Conservation (phyloP, 1,140 invertebrate genomes). For the Polyergus mexicanus region DNA sequence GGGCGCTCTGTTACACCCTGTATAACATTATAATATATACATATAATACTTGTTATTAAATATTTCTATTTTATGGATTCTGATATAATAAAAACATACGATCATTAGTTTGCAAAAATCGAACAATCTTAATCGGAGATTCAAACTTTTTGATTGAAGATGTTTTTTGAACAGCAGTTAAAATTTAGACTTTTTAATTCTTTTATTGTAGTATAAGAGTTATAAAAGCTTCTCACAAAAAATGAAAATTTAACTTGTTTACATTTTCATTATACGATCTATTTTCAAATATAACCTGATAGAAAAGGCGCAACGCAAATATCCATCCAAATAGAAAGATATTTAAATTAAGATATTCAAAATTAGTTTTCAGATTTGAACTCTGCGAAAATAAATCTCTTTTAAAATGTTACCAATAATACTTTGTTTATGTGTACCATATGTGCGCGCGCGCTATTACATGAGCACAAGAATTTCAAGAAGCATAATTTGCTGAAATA, state of each 20-base stretch:
- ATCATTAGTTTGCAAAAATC: neutral
- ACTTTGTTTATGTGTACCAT: neutral
- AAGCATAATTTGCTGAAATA: conserved; percentile 20
- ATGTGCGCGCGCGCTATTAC: neutral
- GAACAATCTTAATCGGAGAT: neutral
- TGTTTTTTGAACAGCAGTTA: neutral
- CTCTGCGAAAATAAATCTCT: neutral
- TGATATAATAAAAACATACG: neutral
- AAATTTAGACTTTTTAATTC: neutral
- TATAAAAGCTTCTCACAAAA: neutral
- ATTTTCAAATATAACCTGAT: neutral
- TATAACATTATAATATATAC: neutral
- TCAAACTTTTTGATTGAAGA: neutral
- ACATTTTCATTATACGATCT: neutral
- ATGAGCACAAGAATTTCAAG: neutral
- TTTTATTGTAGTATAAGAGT: neutral
- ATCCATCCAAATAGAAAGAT: neutral
- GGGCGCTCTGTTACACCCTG: too few relatives aligned
- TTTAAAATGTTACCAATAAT: conserved; percentile 19
- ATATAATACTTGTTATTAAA: neutral
- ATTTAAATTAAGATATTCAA: neutral
- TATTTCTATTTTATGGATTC: neutral
- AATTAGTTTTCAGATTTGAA: neutral
- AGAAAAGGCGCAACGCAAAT: neutral
- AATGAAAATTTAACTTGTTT: neutral